phyloP scores from a whole-genome alignment of 2,888 invertebrate species.

The Dastarcus helophoroides region DNA sequence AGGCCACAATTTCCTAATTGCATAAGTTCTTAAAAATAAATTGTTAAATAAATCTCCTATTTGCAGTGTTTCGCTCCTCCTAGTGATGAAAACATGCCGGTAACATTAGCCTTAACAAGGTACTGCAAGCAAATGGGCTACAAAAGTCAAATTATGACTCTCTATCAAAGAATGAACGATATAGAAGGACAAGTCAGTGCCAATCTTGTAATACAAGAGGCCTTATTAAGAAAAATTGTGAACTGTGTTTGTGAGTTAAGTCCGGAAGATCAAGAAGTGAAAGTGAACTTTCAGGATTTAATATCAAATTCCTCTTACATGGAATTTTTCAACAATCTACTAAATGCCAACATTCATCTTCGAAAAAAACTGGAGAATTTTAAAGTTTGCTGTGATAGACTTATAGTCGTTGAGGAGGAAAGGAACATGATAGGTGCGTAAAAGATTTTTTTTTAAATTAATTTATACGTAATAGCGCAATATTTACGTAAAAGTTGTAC shows the following conservation, averaged over 20 bases:
- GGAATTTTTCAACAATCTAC: slow-evolving; percentile 21
- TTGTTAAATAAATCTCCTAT: no score
- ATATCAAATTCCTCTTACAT: slow-evolving; percentile 17
- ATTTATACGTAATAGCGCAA: no score
- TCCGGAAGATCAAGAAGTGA: no score
- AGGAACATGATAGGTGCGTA: slow-evolving; percentile 26
- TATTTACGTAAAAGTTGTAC: no score
- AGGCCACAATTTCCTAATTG: no score
- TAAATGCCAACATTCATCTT: slow-evolving; percentile 20
- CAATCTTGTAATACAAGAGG: slow-evolving; percentile 21
- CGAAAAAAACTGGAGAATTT: slow-evolving; percentile 22
- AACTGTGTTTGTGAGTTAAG: slow-evolving; percentile 18
- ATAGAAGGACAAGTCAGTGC: slow-evolving; percentile 18
- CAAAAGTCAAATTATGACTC: slow-evolving; percentile 21
- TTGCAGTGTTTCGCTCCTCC: slow-evolving; percentile 22
- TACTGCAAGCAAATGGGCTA: slow-evolving; percentile 24
- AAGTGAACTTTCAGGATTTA: slow-evolving; percentile 16
- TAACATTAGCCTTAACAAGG: slow-evolving; percentile 24
- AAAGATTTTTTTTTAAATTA: no score
- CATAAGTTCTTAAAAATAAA: no score
- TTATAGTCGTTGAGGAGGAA: slow-evolving; percentile 28
- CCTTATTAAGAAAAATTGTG: slow-evolving; percentile 21
- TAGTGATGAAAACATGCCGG: slow-evolving; percentile 23
- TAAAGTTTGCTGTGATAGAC: slow-evolving; percentile 23
- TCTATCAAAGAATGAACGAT: slow-evolving; percentile 25